Evolutionary conservation across 2,113 vertebrate species (phyloP), one percentile per base, ranked within the genome.

Genomic region (Lethenteron reissneri): DNA sequence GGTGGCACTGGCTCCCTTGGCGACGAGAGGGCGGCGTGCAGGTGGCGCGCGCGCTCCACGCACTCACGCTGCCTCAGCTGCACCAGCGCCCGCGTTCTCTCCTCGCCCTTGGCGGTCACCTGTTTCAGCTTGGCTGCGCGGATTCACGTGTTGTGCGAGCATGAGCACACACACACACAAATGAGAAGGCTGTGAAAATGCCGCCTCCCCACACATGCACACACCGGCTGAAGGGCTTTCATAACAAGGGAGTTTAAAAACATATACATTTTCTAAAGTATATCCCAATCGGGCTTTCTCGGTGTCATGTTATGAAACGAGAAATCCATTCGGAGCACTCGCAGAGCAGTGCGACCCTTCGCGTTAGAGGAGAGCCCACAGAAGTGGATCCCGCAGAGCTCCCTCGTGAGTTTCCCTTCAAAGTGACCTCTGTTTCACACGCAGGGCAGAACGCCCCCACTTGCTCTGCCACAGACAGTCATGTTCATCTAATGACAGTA

Each of bases 41-140:
- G 64, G 25, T 25, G 64, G n/a, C 64, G 64, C 11, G 64, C 64
- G n/a, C 64, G 64, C 64, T 68, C 64, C 11, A 11, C 25, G 1
- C n/a, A 68, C 64, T 68, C 64, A n/a, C 64, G 64, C n/a, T 17
- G 64, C n/a, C 64, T 17, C 64, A 25, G 64, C 8, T 17, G 64
- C 25, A 2, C 10, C 9, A 68, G n/a, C n/a, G 64, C n/a, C 64
- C 64, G 64, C n/a, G 25, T 25, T 68, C 25, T 8, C 64, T 68
- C 64, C n/a, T 25, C 64, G 25, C 64, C 64, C 25, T 68, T 68
- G n/a, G 64, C 64, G 1, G 25, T 9, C 2, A 25, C 64, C 64
- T 68, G 64, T 11, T 68, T 68, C 64, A 68, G 25, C 64, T 68
- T 68, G n/a, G 64, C 64, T 68, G 64, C 64, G 25, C 41, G 41